Percentiles rank a stretch among this genome's conserved stretches.
These are phyloP conservation scores for Heliconius ismenius DNA, from an alignment of 2,888 invertebrate genomes.

Conservation along the genomic window DNA sequence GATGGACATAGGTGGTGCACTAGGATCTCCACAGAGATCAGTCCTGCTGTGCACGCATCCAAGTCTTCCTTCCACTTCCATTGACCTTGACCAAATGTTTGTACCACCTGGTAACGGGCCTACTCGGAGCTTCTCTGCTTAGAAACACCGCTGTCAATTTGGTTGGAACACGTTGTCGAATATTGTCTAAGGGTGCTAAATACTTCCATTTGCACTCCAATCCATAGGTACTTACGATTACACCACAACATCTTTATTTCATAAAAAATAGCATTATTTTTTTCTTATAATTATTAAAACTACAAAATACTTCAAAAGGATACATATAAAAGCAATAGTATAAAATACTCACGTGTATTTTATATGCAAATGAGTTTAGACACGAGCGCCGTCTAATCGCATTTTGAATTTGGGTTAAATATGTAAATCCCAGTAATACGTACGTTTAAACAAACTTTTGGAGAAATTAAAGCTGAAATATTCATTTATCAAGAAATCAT, in stretches of 20 bases:
- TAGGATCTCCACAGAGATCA: too few relatives aligned
- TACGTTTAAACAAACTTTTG: slow-evolving; percentile 17
- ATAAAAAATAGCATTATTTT: background rate
- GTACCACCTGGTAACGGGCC: background rate
- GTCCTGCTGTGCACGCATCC: too few relatives aligned
- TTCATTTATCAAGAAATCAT: slow-evolving; percentile 15
- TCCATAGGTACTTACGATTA: background rate
- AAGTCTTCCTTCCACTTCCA: too few relatives aligned
- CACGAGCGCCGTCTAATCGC: slow-evolving; percentile 4
- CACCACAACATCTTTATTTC: too few relatives aligned
- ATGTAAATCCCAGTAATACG: slow-evolving; percentile 12
- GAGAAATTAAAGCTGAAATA: slow-evolving; percentile 10
- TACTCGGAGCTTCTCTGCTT: background rate
- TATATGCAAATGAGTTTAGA: slow-evolving; percentile 7
- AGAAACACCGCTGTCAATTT: background rate
- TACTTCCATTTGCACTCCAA: background rate
- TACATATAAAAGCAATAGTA: background rate
- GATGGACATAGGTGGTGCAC: background rate
- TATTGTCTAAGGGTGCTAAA: background rate
- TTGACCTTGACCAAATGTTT: background rate
- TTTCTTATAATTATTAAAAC: background rate
- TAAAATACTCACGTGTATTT: background rate
- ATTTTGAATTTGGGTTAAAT: slow-evolving; percentile 19
- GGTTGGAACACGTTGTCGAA: background rate
- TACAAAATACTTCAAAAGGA: background rate